phyloP scores from a whole-genome alignment of 1,140 invertebrate species.

The Centruroides sculpturatus region DNA sequence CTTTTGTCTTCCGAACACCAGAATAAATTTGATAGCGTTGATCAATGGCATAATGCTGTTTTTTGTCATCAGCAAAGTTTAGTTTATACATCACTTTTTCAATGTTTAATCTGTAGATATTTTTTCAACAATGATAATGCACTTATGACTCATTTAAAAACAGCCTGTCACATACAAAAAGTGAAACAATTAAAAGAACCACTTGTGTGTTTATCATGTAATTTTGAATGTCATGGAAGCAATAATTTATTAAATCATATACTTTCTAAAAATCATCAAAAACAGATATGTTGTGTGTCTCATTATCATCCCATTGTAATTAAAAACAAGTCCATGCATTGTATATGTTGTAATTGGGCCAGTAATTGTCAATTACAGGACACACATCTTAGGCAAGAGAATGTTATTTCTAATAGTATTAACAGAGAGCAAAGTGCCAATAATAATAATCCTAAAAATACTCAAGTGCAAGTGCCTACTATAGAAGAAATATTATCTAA shows the following conservation, averaged over 20 bases:
- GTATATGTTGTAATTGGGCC: slow-evolving; percentile 1
- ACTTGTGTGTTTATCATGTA: slow-evolving; percentile 60
- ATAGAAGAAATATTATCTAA: background rate
- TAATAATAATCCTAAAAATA: background rate
- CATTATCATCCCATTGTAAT: slow-evolving; percentile 6
- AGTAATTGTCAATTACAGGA: background rate
- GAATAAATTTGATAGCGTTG: slow-evolving; percentile 9
- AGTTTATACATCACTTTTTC: slow-evolving; percentile 43
- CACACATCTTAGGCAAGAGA: background rate
- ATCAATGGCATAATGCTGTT: slow-evolving; percentile 59
- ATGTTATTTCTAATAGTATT: background rate
- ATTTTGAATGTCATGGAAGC: slow-evolving; percentile 48
- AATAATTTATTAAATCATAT: slow-evolving; percentile 48
- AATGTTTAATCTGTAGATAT: slow-evolving; percentile 65
- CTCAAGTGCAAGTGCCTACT: background rate
- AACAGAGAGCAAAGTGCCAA: background rate
- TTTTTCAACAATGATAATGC: slow-evolving; percentile 59
- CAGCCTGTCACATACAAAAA: slow-evolving; percentile 39
- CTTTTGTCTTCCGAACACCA: background rate
- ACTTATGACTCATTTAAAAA: slow-evolving; percentile 59
- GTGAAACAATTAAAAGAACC: slow-evolving; percentile 37
- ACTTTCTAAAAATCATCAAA: slow-evolving; percentile 25
- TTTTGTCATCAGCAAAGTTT: slow-evolving; percentile 50
- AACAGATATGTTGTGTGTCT: background rate
- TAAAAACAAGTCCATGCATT: slow-evolving; percentile 3